Percentiles rank a stretch among this genome's conserved stretches.
phyloP scores from a whole-genome alignment of 2,888 invertebrate species.

The Rhimphoctona megacephalus region DNA sequence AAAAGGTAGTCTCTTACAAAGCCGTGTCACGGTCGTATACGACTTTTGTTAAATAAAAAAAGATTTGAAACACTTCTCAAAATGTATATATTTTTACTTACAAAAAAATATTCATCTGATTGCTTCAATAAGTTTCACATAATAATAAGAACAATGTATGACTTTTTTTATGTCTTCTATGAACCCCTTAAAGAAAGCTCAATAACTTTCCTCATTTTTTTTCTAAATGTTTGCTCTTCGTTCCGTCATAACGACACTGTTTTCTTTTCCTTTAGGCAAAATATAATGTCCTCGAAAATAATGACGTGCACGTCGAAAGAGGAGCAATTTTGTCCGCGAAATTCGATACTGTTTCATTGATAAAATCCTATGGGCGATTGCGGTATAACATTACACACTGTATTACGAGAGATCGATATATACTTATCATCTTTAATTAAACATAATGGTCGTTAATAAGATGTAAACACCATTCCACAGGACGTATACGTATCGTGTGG shows the following conservation, averaged over 20 bases:
- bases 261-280: background rate
- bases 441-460: constrained; percentile 7
- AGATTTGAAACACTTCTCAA: too few relatives aligned
- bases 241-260: background rate
- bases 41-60: too few relatives aligned
- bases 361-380: background rate
- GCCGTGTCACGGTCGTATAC: too few relatives aligned
- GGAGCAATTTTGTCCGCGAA: background rate
- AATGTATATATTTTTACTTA: too few relatives aligned
- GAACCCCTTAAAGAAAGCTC: too few relatives aligned
- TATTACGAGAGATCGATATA: constrained; percentile 19
- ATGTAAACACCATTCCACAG: background rate
- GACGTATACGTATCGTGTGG: background rate
- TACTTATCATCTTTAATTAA: constrained; percentile 14
- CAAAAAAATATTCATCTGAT: too few relatives aligned
- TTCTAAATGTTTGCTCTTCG: too few relatives aligned
- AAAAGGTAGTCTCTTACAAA: too few relatives aligned
- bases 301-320: background rate
- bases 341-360: background rate
- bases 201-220: too few relatives aligned
- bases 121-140: too few relatives aligned
- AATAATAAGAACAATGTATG: too few relatives aligned
- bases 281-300: background rate
- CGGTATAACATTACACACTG: background rate
- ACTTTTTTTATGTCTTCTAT: too few relatives aligned